A percentile compares a stretch with the other conserved stretches of the same genome.
These are phyloP conservation scores for Pollenia griseotomentosa DNA, from an alignment of 2,888 invertebrate species.

Conservation along the genomic window DNA sequence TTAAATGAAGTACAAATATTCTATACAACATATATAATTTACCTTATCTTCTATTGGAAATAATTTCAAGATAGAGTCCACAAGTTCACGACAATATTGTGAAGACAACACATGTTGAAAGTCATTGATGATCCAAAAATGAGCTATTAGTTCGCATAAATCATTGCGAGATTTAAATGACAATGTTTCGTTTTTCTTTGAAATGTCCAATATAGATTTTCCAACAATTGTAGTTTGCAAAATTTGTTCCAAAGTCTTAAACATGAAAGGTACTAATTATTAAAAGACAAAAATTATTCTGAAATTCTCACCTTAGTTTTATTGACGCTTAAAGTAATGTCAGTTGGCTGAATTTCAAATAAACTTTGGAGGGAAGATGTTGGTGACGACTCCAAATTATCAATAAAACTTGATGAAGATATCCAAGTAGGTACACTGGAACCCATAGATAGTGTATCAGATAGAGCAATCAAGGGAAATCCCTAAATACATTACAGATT, in stretches of 20 bases:
- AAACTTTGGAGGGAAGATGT: slow-evolving; percentile 38
- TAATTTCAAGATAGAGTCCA: slow-evolving; percentile 43
- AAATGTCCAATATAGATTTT: slow-evolving; percentile 55
- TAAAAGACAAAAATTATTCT: slow-evolving; percentile 37
- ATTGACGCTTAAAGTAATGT: slow-evolving; percentile 41
- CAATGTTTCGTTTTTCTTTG: slow-evolving; percentile 51
- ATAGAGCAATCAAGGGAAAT: slow-evolving; percentile 39
- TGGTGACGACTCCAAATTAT: slow-evolving; percentile 37
- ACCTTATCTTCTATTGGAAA: slow-evolving; percentile 44
- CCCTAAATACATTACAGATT: slow-evolving; percentile 36
- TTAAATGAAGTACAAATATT: slow-evolving; percentile 38
- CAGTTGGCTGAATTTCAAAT: slow-evolving; percentile 39
- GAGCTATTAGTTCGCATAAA: slow-evolving; percentile 42
- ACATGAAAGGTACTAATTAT: slow-evolving; percentile 53
- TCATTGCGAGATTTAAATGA: slow-evolving; percentile 42
- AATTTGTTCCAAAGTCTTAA: slow-evolving; percentile 54
- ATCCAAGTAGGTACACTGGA: slow-evolving; percentile 29
- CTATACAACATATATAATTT: slow-evolving; percentile 43
- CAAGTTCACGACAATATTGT: slow-evolving; percentile 45
- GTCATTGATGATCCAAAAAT: slow-evolving; percentile 44
- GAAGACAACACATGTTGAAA: slow-evolving; percentile 44
- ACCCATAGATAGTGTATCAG: slow-evolving; percentile 36
- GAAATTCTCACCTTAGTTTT: slow-evolving; percentile 48
- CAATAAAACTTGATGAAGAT: slow-evolving; percentile 32
- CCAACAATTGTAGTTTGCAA: slow-evolving; percentile 56